Conservation (phyloP, 1,140 invertebrate genomes). For the Anoplolepis gracilipes region DNA sequence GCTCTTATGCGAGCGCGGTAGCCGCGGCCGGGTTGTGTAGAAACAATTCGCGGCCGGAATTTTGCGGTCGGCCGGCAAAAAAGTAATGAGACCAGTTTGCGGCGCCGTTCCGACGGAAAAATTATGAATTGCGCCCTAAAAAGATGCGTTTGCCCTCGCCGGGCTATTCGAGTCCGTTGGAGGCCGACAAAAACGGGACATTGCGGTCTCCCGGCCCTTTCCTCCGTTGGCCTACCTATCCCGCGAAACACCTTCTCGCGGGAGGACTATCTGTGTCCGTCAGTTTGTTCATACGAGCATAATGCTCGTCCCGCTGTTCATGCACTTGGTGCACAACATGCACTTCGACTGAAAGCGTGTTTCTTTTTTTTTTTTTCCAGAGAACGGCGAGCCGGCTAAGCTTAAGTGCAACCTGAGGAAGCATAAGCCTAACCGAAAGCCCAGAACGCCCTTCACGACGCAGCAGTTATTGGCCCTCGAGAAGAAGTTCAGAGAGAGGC, state of each 20-base stretch:
- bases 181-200: constrained; percentile 73
- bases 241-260: constrained; percentile 39
- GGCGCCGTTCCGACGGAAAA: constrained; percentile 79
- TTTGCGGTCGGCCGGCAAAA: constrained; percentile 80
- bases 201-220: constrained; percentile 68
- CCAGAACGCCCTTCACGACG: constrained; percentile 98
- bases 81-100: constrained; percentile 81
- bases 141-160: constrained; percentile 65
- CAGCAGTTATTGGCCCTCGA: constrained; percentile 97
- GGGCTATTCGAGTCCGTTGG: constrained; percentile 46
- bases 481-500: constrained; percentile 98
- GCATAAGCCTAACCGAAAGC: constrained; percentile 98
- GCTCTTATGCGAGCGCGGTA: constrained; percentile 65
- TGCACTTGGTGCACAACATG: constrained; percentile 35
- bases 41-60: constrained; percentile 76
- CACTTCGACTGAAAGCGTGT: constrained; percentile 56
- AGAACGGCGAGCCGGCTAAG: constrained; percentile 91
- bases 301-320: constrained; percentile 51
- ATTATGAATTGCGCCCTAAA: constrained; percentile 81
- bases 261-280: constrained; percentile 54
- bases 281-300: constrained; percentile 56
- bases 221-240: constrained; percentile 30
- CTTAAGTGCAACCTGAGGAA: constrained; percentile 97
- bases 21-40: constrained; percentile 52
- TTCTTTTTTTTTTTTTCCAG: constrained; percentile 81